phyloP scores from a whole-genome alignment of 2,113 vertebrate genomes.

The Alethe diademata region DNA sequence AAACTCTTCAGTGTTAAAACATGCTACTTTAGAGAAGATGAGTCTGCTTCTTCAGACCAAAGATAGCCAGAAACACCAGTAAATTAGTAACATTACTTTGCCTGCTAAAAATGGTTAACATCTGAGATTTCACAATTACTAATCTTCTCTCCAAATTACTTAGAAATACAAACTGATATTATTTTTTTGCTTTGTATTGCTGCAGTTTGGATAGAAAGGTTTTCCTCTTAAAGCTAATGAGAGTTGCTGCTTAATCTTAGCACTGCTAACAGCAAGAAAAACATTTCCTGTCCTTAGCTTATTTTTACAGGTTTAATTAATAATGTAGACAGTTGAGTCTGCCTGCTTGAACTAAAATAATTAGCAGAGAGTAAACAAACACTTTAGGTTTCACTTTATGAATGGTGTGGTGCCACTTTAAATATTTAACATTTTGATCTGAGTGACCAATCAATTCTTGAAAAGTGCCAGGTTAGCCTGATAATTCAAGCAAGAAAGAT shows the following conservation, averaged over 20 bases:
- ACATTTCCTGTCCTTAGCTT: constrained; percentile 27
- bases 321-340: constrained; percentile 53
- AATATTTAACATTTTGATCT: constrained; percentile 34
- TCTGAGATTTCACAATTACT: not conserved
- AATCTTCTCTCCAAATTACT: not conserved
- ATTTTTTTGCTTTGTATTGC: not conserved
- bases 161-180: not conserved
- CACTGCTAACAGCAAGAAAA: not conserved
- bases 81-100: not conserved
- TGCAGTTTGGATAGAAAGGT: not conserved
- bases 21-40: not conserved
- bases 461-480: not conserved
- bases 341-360: constrained; percentile 49
- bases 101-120: not conserved
- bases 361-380: constrained; percentile 61
- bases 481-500: not conserved
- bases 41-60: not conserved
- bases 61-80: not conserved
- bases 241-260: not conserved
- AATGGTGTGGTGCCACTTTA: constrained; percentile 52
- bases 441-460: constrained; percentile 22
- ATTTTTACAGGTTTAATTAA: constrained; percentile 54
- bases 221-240: not conserved
- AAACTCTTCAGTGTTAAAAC: not conserved
- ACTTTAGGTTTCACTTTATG: constrained; percentile 38